Evolutionary conservation across 2,113 vertebrate species (phyloP).

Genomic region (Leucosticte australis): DNA sequence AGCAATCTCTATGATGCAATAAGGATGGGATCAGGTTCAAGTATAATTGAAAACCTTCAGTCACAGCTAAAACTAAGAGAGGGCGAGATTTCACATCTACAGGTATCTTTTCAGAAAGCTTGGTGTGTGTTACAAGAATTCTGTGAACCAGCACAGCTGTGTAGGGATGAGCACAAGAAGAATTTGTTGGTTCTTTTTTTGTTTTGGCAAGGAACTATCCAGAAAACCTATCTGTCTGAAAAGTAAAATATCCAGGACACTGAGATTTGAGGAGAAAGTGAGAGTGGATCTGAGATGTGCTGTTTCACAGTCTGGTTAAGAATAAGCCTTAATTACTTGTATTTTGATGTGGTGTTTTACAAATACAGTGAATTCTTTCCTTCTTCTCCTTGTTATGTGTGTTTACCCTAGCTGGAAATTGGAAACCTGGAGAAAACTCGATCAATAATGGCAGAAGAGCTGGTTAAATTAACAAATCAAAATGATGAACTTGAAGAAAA

Average conservation of each 20-base stretch:
- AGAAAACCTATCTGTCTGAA: background rate
- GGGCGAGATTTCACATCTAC: constrained; percentile 93
- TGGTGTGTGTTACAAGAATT: background rate
- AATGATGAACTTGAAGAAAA: constrained; percentile 95
- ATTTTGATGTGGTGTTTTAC: background rate
- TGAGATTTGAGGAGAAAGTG: background rate
- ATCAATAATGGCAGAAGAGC: constrained; percentile 92
- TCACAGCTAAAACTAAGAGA: constrained; percentile 95
- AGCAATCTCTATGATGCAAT: constrained; percentile 92
- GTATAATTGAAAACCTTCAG: constrained; percentile 93
- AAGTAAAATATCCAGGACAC: background rate
- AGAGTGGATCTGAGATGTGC: background rate
- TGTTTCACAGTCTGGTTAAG: background rate
- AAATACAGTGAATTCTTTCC: background rate
- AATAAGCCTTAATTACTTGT: background rate
- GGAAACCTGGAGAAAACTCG: constrained; percentile 90
- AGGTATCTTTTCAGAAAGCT: constrained; percentile 75
- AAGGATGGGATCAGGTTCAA: constrained; percentile 93
- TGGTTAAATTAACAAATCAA: constrained; percentile 93
- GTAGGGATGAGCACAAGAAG: background rate
- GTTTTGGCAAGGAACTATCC: background rate
- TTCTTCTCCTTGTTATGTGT: background rate
- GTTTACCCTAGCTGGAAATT: constrained; percentile 86
- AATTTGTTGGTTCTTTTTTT: background rate
- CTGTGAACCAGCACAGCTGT: background rate